phyloP scores from a whole-genome alignment of 2,113 vertebrate species.

The Mesoclemmys tuberculata region DNA sequence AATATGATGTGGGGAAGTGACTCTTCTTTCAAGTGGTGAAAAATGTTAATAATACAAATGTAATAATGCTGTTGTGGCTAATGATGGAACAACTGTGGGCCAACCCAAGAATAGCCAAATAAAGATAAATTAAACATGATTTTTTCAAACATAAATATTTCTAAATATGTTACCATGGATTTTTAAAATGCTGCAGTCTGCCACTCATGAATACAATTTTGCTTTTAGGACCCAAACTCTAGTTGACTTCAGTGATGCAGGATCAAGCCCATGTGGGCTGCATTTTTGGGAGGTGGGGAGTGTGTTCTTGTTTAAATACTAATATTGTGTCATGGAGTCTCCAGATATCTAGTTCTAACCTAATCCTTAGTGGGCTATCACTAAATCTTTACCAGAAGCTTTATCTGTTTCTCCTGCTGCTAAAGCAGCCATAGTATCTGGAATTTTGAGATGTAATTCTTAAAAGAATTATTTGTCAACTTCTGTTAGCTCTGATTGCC shows the following conservation, averaged over 20 bases:
- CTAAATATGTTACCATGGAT: background rate
- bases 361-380: background rate
- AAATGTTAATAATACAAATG: background rate
- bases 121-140: background rate
- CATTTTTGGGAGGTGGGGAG: background rate
- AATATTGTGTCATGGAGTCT: background rate
- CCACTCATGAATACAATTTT: background rate
- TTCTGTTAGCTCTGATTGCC: background rate
- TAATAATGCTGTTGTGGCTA: background rate
- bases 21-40: background rate
- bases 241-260: background rate
- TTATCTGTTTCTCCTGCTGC: background rate
- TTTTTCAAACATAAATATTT: background rate
- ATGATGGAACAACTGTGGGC: background rate
- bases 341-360: background rate
- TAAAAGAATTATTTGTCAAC: background rate
- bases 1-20: background rate
- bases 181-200: background rate
- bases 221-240: background rate
- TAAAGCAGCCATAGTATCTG: background rate
- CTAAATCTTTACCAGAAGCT: background rate
- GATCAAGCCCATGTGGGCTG: background rate
- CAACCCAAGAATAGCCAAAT: background rate
- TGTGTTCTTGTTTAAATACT: background rate
- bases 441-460: background rate